Evolutionary conservation across 2,888 invertebrate genomes (phyloP).

Genomic region (Lithophane leautieri): DNA sequence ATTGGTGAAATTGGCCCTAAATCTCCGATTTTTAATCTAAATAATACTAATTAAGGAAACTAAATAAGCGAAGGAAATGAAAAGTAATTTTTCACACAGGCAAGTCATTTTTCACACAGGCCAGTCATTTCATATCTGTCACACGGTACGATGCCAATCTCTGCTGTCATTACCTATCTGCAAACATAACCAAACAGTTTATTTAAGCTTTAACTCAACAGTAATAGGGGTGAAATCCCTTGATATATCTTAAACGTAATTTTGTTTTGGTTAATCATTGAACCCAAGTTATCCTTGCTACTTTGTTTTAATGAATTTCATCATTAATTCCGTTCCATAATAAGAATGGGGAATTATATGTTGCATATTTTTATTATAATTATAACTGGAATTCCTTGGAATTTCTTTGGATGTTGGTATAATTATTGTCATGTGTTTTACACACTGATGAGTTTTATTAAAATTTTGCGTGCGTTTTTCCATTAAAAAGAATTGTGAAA

Average conservation of each 20-base stretch:
- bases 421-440: conserved; percentile 24
- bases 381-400: conserved; percentile 26
- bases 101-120: conserved; percentile 73
- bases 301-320: conserved; percentile 63
- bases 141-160: conserved; percentile 73
- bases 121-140: conserved; percentile 78
- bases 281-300: conserved; percentile 52
- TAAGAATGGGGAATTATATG: conserved; percentile 35
- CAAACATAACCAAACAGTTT: conserved; percentile 35
- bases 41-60: conserved; percentile 38
- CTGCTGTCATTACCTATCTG: conserved; percentile 69
- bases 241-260: background rate
- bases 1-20: background rate
- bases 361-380: conserved; percentile 30
- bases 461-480: background rate
- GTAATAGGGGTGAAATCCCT: conserved; percentile 22
- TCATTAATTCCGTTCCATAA: conserved; percentile 50
- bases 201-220: background rate
- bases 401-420: conserved; percentile 35
- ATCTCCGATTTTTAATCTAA: conserved; percentile 14
- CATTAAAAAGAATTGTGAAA: background rate
- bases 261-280: conserved; percentile 60
- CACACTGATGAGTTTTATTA: conserved; percentile 2
- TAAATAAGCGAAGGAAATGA: conserved; percentile 53
- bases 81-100: conserved; percentile 76